phyloP scores from a whole-genome alignment of 2,797 vertebrate genomes.

The Coregonus ussuriensis region DNA sequence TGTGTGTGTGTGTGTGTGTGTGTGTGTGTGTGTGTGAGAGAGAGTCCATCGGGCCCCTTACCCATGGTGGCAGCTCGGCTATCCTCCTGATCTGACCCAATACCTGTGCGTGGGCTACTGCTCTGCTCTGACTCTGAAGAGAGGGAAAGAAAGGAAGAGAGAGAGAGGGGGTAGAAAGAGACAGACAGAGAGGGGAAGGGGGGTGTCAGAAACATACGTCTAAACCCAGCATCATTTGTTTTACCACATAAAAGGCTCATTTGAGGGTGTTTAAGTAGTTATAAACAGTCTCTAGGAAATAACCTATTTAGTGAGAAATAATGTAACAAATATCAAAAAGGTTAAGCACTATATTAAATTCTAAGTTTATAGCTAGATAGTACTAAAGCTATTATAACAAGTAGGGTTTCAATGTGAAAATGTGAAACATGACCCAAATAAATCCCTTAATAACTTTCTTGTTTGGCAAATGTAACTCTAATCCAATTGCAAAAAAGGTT shows the following conservation, averaged over 20 bases:
- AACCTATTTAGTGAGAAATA: neutral
- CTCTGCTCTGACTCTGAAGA: constrained; percentile 88
- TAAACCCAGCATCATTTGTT: neutral
- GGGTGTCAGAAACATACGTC: neutral
- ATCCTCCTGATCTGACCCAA: constrained; percentile 92
- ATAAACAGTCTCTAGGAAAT: neutral
- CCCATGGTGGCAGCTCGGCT: constrained; percentile 90
- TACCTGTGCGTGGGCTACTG: constrained; percentile 87
- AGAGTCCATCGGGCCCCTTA: constrained; percentile 52
- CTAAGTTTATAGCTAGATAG: too few relatives aligned
- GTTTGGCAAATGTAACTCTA: neutral
- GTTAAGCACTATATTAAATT: too few relatives aligned
- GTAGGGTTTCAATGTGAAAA: too few relatives aligned
- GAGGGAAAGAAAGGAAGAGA: constrained; percentile 8
- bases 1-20: constrained; percentile 10
- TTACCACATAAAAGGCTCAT: neutral
- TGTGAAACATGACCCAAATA: neutral
- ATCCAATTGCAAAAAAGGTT: neutral
- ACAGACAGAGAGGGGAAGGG: constrained; percentile 15
- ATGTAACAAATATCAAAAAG: neutral
- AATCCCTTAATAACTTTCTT: neutral
- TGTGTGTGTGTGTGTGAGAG: constrained; percentile 11
- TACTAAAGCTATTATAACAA: too few relatives aligned
- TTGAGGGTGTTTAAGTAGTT: neutral
- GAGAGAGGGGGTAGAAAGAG: constrained; percentile 8